Conservation (phyloP, 2,888 invertebrate species). For the Empis stercorea region DNA sequence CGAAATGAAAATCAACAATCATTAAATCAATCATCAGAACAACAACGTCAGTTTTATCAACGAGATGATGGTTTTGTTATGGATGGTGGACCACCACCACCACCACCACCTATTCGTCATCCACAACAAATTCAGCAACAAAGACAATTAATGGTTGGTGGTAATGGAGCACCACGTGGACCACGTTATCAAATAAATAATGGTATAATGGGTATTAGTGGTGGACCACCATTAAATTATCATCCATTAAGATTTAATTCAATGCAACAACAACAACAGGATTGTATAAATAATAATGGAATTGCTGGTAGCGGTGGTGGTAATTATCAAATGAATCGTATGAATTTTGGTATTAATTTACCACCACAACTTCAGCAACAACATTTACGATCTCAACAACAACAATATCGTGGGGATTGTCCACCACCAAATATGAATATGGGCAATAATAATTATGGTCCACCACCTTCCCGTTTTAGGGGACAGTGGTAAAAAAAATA, state of each 20-base stretch:
- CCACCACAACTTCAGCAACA: too few species aligned
- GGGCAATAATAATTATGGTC: not conserved
- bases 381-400: not conserved
- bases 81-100: not conserved
- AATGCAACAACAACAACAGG: not conserved
- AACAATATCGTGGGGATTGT: constrained; percentile 7
- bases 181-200: too few species aligned
- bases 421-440: constrained; percentile 3
- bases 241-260: not conserved
- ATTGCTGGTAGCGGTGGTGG: too few species aligned
- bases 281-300: too few species aligned
- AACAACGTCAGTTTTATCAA: not conserved
- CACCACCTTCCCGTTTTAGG: constrained; percentile 1
- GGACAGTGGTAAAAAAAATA: not conserved
- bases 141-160: not conserved
- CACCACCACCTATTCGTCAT: not conserved
- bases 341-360: too few species aligned
- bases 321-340: too few species aligned
- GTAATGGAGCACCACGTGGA: too few species aligned
- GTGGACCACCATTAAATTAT: too few species aligned
- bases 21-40: not conserved
- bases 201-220: too few species aligned
- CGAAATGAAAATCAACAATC: not conserved
- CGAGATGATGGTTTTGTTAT: not conserved
- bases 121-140: not conserved